Base-by-base conservation (phyloP, 2,113 vertebrate species). In the Aegithalos caudatus region DNA sequence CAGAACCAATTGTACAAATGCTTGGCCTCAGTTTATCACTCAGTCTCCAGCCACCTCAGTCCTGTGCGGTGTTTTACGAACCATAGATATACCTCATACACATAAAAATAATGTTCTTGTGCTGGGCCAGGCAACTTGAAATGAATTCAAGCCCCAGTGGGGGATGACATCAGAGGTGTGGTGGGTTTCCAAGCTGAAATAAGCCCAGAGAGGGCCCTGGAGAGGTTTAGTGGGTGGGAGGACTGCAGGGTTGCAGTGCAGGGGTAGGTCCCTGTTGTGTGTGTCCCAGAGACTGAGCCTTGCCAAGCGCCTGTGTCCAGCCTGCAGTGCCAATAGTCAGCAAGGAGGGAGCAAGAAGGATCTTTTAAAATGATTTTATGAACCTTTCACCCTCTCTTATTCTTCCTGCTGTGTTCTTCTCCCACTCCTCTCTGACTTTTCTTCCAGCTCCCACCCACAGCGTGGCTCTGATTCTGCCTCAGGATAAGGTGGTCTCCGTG, bases 161-260 rank as follows among this genome's bases (percentile, higher is more conserved):
- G 83, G 83, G 53, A 94, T 97, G 86, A 97, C 37, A 81, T 96
- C 95, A 93, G 92, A 90, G 65, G 25, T 3, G 7, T 94, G 82
- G 35, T 94, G 93, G 82, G 65, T 90, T 95, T 97, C 90, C 80
- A 96, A 92, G 70, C 53, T 92, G 82, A 92, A 94, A 94, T 78
- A 76, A 95, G 35, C n/a, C n/a, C 71, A 35, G 65, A 81, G 61
- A 71, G 27, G 88, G 37, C 88, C 60, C 56, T 37, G 25, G 94
- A 88, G 95, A 95, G 25, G 64, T 84, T 92, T 28, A 0, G 69
- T 96, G 94, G 53, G 95, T 95, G 94, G 96, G 90, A 93, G 72
- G 64, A 56, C 82, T 64, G 65, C 74, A 51, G 81, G 4, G 47
- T 81, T 70, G 74, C 50, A 76, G 48, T 31, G n/a, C 38, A 28